Base-by-base conservation (phyloP, 1,140 invertebrate species). In the Lethocerus indicus region DNA sequence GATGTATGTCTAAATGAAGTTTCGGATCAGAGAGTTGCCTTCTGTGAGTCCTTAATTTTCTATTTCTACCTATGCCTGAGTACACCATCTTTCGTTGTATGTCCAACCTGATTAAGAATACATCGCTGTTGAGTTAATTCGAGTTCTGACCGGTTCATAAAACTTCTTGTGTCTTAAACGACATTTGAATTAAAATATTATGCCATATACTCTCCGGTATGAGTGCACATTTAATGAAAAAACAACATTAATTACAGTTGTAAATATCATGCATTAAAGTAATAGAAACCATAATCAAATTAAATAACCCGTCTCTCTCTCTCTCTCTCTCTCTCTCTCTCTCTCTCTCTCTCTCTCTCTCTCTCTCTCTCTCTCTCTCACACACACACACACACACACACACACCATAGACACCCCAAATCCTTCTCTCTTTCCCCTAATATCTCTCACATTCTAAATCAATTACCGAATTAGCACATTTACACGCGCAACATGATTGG, bases 21-120 rank as follows among this genome's bases (percentile, higher is more conserved):
- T 67, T 69, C 29, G 69, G 68, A 58, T 71, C 70, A 18, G 70
- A 71, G 48, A 70, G 59, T 56, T 71, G 68, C 16, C 70, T 63
- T 46, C 68, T 61, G 56, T 71, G 71, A 25, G 71, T 62, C 42
- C 64, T 58, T 12, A 64, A 51, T 57, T 68, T 67, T 49, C 67
- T 60, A 50, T 60, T 57, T 51, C 59, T 55, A 14, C 62, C 61
- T 35, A 60, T 40, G 7, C 58, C 58, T 13, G 55, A 54, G 41
- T 57, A 55, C n/a, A 46, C 54, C 37, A 58, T 53, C 50, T 60
- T 60, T 23, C 57, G 47, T 49, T 62, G 58, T 26, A 62, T 54
- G 37, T 62, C 59, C 47, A 59, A 49, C 37, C 59, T 49, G 39
- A 12, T n/a, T 39, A 49, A 28, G 9, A 36, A 28, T 27, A 26